Evolutionary conservation across 2,888 invertebrate species (phyloP), one percentile per base, ranked within the genome.

Genomic region (Resseliella maxima): DNA sequence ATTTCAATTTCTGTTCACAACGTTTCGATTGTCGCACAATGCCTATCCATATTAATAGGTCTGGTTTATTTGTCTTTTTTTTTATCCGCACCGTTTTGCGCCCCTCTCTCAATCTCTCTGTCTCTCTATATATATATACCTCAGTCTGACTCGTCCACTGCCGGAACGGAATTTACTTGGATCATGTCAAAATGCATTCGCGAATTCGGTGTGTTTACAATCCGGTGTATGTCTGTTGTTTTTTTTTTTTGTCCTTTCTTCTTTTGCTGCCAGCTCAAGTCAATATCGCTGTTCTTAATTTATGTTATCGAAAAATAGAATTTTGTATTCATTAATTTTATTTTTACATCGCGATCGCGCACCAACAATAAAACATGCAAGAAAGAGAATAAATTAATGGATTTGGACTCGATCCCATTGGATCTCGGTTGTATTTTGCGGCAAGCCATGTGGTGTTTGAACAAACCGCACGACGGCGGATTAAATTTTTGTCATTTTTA

Each of bases 401-500:
- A 83, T 38, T 83, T 72, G 72, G 72, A 72, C 72, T 72, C 72
- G 72, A 72, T 72, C 72, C 72, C 72, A 72, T 72, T 72, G 31
- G 72, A 72, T 72, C 72, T n/a, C n/a, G n/a, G 72, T 2, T 59
- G 12, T 27, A 1, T 83, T 38, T n/a, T 8, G 2, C 46, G 24
- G 83, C 83, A 24, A 24, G 27, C 15, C n/a, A n/a, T 0, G 10
- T 38, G 83, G 24, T 38, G 38, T 83, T 83, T 83, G 83, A 72
- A 72, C 72, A 72, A 72, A 72, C 72, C 72, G 72, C 72, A 35
- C 3, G 72, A 15, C 83, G 38, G 15, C 38, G 83, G 83, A 83
- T 83, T 83, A 83, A 83, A 83, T 83, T 36, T 83, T 83, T 83
- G 83, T 83, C 83, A 83, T 83, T 83, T 72, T 72, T 72, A 72